Percentiles rank a stretch among this genome's conserved stretches.
Conservation (phyloP, 2,113 vertebrate genomes). For the Patagioenas fasciata region DNA sequence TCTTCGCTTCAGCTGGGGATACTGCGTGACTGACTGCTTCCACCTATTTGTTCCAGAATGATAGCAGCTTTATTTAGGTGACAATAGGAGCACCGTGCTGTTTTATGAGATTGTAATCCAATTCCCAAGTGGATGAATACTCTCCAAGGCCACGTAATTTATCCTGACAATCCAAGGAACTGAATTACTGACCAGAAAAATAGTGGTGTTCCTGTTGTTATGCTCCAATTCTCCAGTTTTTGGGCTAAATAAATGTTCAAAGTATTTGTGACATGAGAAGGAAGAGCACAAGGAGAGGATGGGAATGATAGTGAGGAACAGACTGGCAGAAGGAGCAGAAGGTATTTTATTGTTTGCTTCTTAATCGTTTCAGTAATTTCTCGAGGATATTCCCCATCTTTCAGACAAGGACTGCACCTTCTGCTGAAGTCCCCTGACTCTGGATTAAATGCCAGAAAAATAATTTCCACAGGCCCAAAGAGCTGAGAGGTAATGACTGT, state of each 20-base stretch:
- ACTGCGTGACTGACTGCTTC: slow-evolving; percentile 13
- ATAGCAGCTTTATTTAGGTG: slow-evolving; percentile 61
- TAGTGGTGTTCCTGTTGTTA: neutral
- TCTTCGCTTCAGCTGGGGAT: neutral
- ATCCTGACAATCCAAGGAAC: slow-evolving; percentile 42
- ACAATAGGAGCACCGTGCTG: slow-evolving; percentile 40
- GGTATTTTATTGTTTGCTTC: neutral
- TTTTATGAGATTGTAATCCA: slow-evolving; percentile 64
- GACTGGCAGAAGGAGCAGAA: neutral
- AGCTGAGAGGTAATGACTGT: neutral
- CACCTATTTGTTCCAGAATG: slow-evolving; percentile 63
- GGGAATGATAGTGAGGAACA: neutral
- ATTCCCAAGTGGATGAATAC: slow-evolving; percentile 42
- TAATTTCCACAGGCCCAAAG: neutral
- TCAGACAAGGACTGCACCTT: neutral
- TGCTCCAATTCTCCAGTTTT: neutral
- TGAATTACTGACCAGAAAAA: slow-evolving; percentile 53
- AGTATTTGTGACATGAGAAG: neutral
- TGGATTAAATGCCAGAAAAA: neutral
- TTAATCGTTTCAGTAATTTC: neutral
- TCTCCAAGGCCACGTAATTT: slow-evolving; percentile 16
- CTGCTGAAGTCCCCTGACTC: neutral
- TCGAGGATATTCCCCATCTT: neutral
- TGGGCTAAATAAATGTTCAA: neutral
- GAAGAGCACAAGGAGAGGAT: neutral